Percentiles rank a stretch among this genome's conserved stretches.
phyloP scores from a whole-genome alignment of 2,797 vertebrate genomes.

The Phalanger gymnotis region DNA sequence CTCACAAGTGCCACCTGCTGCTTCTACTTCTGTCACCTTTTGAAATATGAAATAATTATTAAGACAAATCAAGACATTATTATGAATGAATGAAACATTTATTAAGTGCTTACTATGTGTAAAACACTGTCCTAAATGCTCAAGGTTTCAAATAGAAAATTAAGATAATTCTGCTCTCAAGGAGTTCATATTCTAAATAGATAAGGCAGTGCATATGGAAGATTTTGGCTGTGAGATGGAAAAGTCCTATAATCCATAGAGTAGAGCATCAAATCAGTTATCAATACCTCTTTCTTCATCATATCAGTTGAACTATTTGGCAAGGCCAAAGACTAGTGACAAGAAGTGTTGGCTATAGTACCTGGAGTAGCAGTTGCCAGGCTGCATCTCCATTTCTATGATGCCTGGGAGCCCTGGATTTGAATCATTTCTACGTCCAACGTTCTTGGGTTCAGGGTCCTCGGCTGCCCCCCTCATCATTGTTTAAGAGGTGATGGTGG shows the following conservation, averaged over 20 bases:
- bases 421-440: background rate
- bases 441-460: background rate
- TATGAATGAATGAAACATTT: background rate
- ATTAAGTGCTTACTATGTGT: background rate
- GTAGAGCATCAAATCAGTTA: background rate
- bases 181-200: background rate
- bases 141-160: background rate
- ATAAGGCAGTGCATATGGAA: background rate
- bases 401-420: background rate
- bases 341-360: background rate
- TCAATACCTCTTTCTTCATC: background rate
- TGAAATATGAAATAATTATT: background rate
- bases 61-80: background rate
- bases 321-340: background rate
- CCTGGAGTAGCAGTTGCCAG: background rate
- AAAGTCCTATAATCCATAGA: background rate
- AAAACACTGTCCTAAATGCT: background rate
- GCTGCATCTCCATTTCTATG: background rate
- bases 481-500: background rate
- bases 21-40: background rate
- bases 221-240: background rate
- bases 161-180: background rate
- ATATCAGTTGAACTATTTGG: background rate
- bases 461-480: background rate
- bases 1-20: background rate